phyloP scores from a whole-genome alignment of 2,113 vertebrate species.

The Marmota flaviventris region DNA sequence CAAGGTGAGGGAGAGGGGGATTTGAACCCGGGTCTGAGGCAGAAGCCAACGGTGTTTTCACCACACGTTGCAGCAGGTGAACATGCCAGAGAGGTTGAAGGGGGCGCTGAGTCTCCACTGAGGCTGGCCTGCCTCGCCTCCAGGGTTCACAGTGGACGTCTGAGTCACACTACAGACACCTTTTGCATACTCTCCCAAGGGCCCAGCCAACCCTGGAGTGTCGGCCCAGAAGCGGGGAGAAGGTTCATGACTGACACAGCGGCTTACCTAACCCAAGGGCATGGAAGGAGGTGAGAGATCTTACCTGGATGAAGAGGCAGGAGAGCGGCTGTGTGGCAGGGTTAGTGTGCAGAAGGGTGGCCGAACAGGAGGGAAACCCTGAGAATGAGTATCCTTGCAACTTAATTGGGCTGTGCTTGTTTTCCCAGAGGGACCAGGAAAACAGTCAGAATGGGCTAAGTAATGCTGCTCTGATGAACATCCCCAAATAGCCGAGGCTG shows the following conservation, averaged over 20 bases:
- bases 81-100: not conserved
- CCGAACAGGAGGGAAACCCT: not conserved
- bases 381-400: not conserved
- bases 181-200: not conserved
- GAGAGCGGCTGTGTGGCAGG: not conserved
- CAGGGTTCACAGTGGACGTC: not conserved
- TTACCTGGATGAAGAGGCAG: not conserved
- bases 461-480: not conserved
- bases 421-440: not conserved
- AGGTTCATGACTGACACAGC: not conserved
- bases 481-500: not conserved
- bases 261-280: too few relatives aligned
- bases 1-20: not conserved
- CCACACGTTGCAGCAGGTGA: not conserved
- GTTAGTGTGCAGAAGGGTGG: not conserved
- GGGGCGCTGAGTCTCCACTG: not conserved
- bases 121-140: not conserved
- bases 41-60: not conserved
- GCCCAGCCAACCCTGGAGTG: not conserved
- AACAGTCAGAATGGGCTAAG: not conserved
- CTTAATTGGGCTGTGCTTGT: not conserved
- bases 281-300: not conserved
- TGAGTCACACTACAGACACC: not conserved
- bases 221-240: not conserved
- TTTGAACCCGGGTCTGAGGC: not conserved